Evolutionary conservation across 2,888 invertebrate species (phyloP).

Genomic region (Muschampia plurimacula): DNA sequence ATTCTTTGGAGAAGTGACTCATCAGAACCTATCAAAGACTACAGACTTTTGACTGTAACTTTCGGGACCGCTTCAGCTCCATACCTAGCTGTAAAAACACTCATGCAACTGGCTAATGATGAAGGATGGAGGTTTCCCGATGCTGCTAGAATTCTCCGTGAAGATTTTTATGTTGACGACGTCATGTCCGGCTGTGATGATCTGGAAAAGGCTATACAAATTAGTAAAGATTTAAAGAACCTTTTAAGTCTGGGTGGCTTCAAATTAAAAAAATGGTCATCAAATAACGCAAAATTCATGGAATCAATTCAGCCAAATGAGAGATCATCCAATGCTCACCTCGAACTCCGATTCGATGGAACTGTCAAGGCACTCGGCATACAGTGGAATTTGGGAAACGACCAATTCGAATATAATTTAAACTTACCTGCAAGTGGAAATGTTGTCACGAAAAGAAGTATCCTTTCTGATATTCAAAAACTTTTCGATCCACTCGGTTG

Average conservation of each 20-base stretch:
- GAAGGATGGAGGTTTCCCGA: neutral
- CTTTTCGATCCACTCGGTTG: neutral
- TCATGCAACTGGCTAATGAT: neutral
- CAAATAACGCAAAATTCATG: neutral
- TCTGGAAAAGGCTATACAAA: neutral
- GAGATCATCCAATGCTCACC: neutral
- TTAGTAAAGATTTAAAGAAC: neutral
- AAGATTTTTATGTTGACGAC: neutral
- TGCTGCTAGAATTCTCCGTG: neutral
- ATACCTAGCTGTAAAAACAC: neutral
- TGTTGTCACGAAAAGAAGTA: neutral
- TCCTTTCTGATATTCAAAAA: constrained; percentile 2
- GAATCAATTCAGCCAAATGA: neutral
- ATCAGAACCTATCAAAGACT: neutral
- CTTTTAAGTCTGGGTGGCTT: neutral
- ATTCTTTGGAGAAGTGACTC: constrained; percentile 1
- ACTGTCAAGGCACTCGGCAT: neutral
- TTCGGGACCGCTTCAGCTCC: neutral
- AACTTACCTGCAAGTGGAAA: constrained; percentile 2
- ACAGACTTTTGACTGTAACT: neutral
- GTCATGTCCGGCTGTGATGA: neutral
- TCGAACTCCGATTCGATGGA: neutral
- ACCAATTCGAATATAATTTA: constrained; percentile 1
- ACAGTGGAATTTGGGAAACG: neutral
- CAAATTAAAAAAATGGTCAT: neutral